Percentiles rank a stretch among this genome's conserved stretches.
phyloP scores from a whole-genome alignment of 2,888 invertebrate genomes.

The Spialia ferax region DNA sequence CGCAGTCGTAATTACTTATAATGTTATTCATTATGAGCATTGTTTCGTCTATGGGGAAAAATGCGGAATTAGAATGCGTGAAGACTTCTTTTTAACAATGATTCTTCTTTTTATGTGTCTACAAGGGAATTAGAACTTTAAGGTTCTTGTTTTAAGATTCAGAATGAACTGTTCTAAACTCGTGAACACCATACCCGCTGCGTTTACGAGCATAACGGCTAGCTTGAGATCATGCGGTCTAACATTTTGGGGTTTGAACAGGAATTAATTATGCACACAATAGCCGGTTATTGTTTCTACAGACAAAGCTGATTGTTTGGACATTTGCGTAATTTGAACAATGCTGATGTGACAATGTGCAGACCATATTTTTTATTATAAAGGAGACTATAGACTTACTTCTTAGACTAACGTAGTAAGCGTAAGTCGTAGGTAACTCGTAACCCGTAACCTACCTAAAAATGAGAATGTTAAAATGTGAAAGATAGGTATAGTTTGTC shows the following conservation, averaged over 20 bases:
- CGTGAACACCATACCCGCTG: slow-evolving; percentile 65
- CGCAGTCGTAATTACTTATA: slow-evolving; percentile 62
- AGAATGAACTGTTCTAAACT: slow-evolving; percentile 40
- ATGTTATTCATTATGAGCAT: slow-evolving; percentile 66
- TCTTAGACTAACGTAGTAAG: no score
- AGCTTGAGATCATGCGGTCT: slow-evolving; percentile 68
- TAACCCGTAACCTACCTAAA: no score
- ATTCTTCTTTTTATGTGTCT: background rate
- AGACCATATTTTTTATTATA: slow-evolving; percentile 15
- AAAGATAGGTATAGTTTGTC: no score
- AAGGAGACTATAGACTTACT: no score
- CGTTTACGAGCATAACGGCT: slow-evolving; percentile 78
- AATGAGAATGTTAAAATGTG: no score
- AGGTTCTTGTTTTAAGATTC: background rate
- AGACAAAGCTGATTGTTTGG: slow-evolving; percentile 75
- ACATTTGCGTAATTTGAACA: slow-evolving; percentile 81
- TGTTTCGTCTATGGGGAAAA: slow-evolving; percentile 69
- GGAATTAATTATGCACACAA: slow-evolving; percentile 83
- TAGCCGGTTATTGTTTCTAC: slow-evolving; percentile 77
- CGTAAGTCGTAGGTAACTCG: no score
- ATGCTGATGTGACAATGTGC: slow-evolving; percentile 43
- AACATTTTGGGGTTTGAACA: slow-evolving; percentile 69
- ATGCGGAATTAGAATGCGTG: slow-evolving; percentile 69
- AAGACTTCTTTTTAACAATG: slow-evolving; percentile 50
- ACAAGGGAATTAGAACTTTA: slow-evolving; percentile 38